Conservation (phyloP, 2,113 vertebrate species). For the Corythaeola cristata region DNA sequence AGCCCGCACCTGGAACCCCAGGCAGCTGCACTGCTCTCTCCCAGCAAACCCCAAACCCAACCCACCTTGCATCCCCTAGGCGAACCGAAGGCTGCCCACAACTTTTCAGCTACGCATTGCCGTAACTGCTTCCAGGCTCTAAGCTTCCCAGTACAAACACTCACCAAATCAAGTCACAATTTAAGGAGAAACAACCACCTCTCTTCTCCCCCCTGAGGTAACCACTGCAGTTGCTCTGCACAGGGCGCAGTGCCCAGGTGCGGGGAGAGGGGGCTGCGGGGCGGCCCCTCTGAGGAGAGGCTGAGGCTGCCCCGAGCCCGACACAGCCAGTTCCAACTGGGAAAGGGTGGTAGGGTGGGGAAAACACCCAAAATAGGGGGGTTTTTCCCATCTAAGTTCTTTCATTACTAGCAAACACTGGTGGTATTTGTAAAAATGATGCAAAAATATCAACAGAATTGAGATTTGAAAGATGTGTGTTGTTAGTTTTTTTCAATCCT, state of each 20-base stretch:
- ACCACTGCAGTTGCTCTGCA: not conserved
- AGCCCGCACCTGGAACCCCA: not conserved
- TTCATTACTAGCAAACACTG: not conserved
- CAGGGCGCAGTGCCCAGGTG: fast-evolving
- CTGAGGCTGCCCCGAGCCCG: no score
- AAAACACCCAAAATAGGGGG: not conserved
- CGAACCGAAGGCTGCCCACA: not conserved
- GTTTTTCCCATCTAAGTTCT: not conserved
- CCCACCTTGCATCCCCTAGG: fast-evolving
- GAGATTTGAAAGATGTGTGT: not conserved
- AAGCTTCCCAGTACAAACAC: not conserved
- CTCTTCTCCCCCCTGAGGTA: not conserved
- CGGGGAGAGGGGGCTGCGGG: not conserved
- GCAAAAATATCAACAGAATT: not conserved
- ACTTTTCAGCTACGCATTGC: not conserved
- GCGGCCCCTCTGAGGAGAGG: no score
- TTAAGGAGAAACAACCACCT: not conserved
- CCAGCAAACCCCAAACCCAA: not conserved
- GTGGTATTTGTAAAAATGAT: not conserved
- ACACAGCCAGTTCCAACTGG: not conserved
- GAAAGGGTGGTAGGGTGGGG: not conserved
- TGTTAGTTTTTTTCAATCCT: not conserved
- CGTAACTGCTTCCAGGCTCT: not conserved
- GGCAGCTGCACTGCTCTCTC: not conserved
- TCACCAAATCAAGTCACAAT: not conserved